Conservation (phyloP, 2,113 vertebrate genomes). For the Himantopus leucocephalus region DNA sequence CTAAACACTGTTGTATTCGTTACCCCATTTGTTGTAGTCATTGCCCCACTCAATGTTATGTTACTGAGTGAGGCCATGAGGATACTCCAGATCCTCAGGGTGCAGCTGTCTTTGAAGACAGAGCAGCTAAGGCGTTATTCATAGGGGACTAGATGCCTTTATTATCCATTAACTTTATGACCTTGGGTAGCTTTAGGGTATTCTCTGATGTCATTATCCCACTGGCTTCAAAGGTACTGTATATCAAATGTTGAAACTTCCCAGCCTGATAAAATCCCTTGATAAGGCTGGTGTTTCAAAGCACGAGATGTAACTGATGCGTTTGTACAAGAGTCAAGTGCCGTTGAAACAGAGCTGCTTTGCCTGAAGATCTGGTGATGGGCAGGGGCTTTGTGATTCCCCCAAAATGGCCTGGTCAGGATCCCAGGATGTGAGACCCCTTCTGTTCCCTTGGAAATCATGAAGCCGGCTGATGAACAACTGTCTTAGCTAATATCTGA, state of each 20-base stretch:
- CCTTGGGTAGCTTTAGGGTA: constrained; percentile 21
- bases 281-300: constrained; percentile 13
- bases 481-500: not conserved
- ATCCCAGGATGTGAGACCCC: not conserved
- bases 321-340: not conserved
- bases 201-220: not conserved
- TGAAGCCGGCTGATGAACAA: accelerated
- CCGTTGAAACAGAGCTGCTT: not conserved
- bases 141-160: not conserved
- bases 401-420: not conserved
- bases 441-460: not conserved
- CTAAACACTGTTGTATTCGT: not conserved
- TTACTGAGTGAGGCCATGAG: not conserved
- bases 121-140: not conserved
- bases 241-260: constrained; percentile 39
- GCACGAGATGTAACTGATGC: not conserved
- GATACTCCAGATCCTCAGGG: not conserved
- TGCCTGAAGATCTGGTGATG: not conserved
- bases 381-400: not conserved
- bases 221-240: constrained; percentile 36
- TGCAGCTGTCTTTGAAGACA: not conserved
- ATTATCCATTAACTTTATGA: constrained; percentile 59
- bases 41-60: not conserved
- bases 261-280: constrained; percentile 3
- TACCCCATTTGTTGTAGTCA: not conserved